Base-by-base conservation (phyloP, 2,888 invertebrate species). In the Cryptus viduatorius region DNA sequence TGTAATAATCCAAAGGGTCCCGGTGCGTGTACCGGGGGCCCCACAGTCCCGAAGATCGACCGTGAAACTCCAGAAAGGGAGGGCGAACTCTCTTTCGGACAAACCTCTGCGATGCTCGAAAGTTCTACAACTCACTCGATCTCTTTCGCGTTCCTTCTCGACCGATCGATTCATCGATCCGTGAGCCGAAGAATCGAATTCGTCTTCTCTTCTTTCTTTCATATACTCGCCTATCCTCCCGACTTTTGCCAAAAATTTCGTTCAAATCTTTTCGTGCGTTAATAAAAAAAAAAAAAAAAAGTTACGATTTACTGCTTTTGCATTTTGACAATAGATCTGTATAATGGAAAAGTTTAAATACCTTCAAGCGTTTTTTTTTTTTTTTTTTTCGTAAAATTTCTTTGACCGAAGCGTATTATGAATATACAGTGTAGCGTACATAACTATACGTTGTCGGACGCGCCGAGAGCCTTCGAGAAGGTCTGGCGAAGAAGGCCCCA, bases 1-100 rank as follows among this genome's bases (percentile, higher is more conserved):
- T 84, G 84, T 84, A 89, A 89, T 90, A 90, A 91, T 84, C 77
- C 77, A 77, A 77, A 76, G 77, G 50, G 68, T 53, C 61, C 50
- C 65, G 50, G 61, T 75, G 65, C 65, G 65, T 53, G 65, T 89
- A 88, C 87, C 84, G 69, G 61, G 73, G 77, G 71, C 84, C 48
- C 76, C 68, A 56, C 61, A 68, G n/a, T 69, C 76, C 50, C 44
- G 44, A 53, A 72, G 72, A 77, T 68, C 77, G 72, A 71, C 71
- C 72, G 53, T 64, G 81, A 79, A 79, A 12, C 56, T 75, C 67
- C 29, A 44, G 12, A 64, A 71, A 61, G 77, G 84, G 56, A 56
- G 50, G 19, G 68, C 56, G 59, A 44, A 44, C 50, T 61, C 42
- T 76, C 44, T 29, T 61, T 59, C n/a, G 59, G 29, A 46, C 31